Evolutionary conservation across 1,140 invertebrate species (phyloP).

Genomic region (Rhagoletis pomonella): DNA sequence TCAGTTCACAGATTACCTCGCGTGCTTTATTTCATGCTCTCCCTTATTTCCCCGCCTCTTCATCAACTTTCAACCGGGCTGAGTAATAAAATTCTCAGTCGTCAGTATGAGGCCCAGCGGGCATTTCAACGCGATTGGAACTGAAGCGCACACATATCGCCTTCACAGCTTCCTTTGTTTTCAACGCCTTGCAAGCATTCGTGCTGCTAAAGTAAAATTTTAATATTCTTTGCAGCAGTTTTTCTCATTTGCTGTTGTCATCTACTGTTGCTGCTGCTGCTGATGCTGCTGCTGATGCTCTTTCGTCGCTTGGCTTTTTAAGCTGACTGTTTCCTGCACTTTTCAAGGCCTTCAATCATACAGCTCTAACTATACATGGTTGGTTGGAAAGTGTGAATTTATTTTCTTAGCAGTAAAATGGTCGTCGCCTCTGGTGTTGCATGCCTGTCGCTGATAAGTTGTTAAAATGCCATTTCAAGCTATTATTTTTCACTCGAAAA

Average conservation of each 20-base stretch:
- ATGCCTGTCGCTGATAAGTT: too few relatives aligned
- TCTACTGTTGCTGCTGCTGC: background rate
- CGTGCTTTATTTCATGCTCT: background rate
- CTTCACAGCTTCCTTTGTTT: background rate
- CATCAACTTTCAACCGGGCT: background rate
- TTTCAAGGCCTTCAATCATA: slow-evolving; percentile 4
- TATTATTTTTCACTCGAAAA: too few relatives aligned
- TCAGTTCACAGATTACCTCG: background rate
- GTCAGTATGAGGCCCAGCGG: background rate
- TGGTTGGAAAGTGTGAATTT: background rate
- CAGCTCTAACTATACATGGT: background rate
- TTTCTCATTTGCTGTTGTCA: slow-evolving; percentile 38
- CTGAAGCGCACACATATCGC: background rate
- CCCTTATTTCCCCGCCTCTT: background rate
- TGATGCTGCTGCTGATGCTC: background rate
- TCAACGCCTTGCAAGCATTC: background rate
- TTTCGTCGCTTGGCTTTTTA: background rate
- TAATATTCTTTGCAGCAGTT: slow-evolving; percentile 2
- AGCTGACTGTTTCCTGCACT: background rate
- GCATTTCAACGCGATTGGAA: slow-evolving; percentile 22
- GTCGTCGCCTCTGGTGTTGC: background rate
- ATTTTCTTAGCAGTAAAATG: background rate
- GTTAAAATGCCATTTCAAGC: too few relatives aligned
- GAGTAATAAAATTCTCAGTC: slow-evolving; percentile 34
- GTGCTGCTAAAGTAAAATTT: slow-evolving; percentile 5